Evolutionary conservation across 2,113 vertebrate species (phyloP).

Genomic region (Anarhynchus alexandrinus): DNA sequence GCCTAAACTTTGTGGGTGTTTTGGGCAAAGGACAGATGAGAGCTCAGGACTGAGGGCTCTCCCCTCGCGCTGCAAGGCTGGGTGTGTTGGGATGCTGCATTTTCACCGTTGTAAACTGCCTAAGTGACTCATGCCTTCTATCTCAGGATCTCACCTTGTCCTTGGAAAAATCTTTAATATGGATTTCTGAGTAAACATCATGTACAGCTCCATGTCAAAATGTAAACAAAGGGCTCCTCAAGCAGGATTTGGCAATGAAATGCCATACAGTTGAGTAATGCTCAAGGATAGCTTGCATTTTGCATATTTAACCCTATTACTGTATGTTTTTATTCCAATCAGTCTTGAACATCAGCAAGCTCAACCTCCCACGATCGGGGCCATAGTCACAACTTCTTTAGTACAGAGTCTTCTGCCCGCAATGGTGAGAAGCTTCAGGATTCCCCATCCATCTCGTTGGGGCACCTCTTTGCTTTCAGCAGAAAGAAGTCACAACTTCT

Average conservation of each 20-base stretch:
- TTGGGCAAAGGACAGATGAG: not conserved
- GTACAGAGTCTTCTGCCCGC: not conserved
- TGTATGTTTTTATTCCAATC: not conserved
- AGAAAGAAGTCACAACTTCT: not conserved
- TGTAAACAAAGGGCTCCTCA: not conserved
- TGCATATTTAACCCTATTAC: not conserved
- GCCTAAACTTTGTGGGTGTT: not conserved
- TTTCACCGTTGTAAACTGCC: not conserved
- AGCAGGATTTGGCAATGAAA: not conserved
- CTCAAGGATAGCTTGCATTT: not conserved
- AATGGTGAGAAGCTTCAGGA: not conserved
- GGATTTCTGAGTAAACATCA: not conserved
- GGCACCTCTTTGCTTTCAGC: not conserved
- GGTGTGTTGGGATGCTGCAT: not conserved
- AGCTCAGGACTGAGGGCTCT: not conserved
- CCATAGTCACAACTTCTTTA: not conserved
- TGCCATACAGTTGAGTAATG: not conserved
- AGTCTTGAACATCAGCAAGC: not conserved
- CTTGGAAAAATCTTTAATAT: not conserved
- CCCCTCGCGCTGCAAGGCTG: not conserved
- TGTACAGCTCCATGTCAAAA: not conserved
- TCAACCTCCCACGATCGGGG: not conserved
- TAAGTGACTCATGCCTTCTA: not conserved
- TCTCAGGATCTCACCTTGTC: not conserved
- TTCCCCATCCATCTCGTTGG: not conserved